Conservation (phyloP, 2,888 invertebrate genomes). For the Pinctada fucata region DNA sequence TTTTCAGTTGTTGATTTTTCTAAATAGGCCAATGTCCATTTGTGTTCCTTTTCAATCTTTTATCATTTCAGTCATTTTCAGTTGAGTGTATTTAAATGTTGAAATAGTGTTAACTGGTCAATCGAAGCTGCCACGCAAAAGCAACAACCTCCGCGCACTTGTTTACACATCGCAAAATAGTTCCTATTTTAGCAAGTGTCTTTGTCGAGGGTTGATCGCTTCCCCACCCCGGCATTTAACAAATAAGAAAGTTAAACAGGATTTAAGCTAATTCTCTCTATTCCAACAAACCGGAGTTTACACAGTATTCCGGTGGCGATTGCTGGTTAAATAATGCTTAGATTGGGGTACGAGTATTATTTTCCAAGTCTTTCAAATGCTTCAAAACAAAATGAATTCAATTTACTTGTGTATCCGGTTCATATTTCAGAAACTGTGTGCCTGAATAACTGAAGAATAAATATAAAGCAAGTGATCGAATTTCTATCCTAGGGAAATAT, state of each 20-base stretch:
- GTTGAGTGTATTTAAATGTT: constrained; percentile 7
- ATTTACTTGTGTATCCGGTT: constrained; percentile 34
- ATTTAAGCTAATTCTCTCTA: constrained; percentile 44
- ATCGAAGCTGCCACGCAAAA: constrained; percentile 28
- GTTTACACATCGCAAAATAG: constrained; percentile 14
- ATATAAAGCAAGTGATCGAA: constrained; percentile 14
- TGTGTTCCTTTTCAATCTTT: no score
- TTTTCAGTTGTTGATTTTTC: no score
- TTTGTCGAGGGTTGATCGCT: constrained; percentile 27
- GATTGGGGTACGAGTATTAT: constrained; percentile 17
- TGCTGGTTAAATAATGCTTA: constrained; percentile 26
- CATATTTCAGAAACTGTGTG: constrained; percentile 25
- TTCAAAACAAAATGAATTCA: constrained; percentile 23
- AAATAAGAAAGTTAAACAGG: constrained; percentile 61
- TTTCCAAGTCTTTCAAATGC: constrained; percentile 32
- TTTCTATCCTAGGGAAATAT: constrained; percentile 6
- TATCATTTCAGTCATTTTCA: no score
- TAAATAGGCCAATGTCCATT: no score
- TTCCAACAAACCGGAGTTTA: constrained; percentile 38
- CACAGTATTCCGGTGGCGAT: constrained; percentile 25
- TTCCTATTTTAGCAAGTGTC: constrained; percentile 29
- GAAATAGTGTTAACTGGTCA: constrained; percentile 21
- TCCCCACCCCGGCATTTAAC: constrained; percentile 45
- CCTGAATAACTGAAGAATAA: not conserved
- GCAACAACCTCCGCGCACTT: constrained; percentile 27